These are phyloP conservation scores for Apoderus coryli DNA, from an alignment of 2,888 invertebrate species.

Conservation along the genomic window DNA sequence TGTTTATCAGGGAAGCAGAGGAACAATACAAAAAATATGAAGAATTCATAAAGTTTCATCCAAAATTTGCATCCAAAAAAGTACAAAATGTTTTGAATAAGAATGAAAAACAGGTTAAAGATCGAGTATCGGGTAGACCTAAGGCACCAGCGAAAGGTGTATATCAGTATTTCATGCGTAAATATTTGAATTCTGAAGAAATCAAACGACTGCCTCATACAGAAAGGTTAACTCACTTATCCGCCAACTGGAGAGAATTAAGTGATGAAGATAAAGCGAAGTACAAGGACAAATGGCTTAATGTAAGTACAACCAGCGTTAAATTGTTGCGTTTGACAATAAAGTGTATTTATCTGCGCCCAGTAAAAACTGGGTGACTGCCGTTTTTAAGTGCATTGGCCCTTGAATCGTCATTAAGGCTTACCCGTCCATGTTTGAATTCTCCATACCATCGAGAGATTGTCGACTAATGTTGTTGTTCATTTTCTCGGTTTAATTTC, in stretches of 20 bases:
- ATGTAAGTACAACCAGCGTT: too few relatives aligned
- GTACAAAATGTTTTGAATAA: conserved; percentile 34
- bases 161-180: conserved; percentile 36
- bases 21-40: conserved; percentile 31
- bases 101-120: conserved; percentile 35
- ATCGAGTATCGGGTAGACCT: conserved; percentile 37
- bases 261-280: conserved; percentile 32
- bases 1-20: conserved; percentile 36
- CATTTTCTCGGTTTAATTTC: too few relatives aligned
- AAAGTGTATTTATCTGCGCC: too few relatives aligned
- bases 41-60: conserved; percentile 28
- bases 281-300: conserved; percentile 31
- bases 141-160: conserved; percentile 38
- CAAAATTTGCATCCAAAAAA: conserved; percentile 25
- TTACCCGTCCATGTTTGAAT: too few relatives aligned
- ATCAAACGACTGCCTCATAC: conserved; percentile 32
- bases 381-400: too few relatives aligned
- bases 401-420: too few relatives aligned
- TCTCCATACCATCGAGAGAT: too few relatives aligned
- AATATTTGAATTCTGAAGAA: conserved; percentile 32
- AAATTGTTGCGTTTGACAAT: too few relatives aligned
- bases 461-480: too few relatives aligned
- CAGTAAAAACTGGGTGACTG: too few relatives aligned
- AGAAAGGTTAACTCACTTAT: conserved; percentile 35
- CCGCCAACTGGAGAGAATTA: conserved; percentile 36